Conservation (phyloP, 2,888 invertebrate genomes). For the Trachelus tabidus region DNA sequence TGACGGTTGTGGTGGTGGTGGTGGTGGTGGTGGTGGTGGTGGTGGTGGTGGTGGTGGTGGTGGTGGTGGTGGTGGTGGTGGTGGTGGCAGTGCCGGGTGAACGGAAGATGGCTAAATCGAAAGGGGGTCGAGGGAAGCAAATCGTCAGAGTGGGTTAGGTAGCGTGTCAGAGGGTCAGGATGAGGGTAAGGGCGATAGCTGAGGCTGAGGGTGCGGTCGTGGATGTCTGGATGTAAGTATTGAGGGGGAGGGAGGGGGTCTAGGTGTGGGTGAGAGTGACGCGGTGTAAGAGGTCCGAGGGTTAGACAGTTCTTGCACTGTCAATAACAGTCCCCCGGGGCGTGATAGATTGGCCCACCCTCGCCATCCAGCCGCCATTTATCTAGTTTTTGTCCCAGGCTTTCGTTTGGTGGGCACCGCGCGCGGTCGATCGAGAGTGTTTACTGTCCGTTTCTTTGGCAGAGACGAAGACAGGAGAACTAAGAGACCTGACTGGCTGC, state of each 20-base stretch:
- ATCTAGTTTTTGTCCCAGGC: conserved; percentile 62
- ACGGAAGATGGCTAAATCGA: too few species aligned
- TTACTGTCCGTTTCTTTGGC: conserved; percentile 40
- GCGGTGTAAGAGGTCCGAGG: conserved; percentile 30
- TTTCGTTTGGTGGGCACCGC: conserved; percentile 55
- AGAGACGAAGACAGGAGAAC: neutral
- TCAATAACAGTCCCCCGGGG: conserved; percentile 60
- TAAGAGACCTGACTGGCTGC: neutral
- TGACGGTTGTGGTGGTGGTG: too few species aligned
- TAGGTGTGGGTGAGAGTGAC: neutral
- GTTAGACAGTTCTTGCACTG: conserved; percentile 60
- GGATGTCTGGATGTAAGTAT: neutral
- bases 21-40: too few species aligned
- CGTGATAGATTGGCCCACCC: conserved; percentile 63
- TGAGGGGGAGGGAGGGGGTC: neutral
- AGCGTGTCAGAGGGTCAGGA: too few species aligned
- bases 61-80: too few species aligned
- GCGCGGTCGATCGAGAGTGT: conserved; percentile 53
- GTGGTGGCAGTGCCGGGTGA: too few species aligned
- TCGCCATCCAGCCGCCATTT: conserved; percentile 60
- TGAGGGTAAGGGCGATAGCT: too few species aligned
- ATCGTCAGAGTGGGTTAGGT: too few species aligned
- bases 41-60: too few species aligned
- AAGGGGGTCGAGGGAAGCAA: too few species aligned
- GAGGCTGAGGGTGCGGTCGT: too few species aligned